These are phyloP conservation scores for Bostrychus sinensis DNA, from an alignment of 2,113 vertebrate genomes.

Conservation along the genomic window DNA sequence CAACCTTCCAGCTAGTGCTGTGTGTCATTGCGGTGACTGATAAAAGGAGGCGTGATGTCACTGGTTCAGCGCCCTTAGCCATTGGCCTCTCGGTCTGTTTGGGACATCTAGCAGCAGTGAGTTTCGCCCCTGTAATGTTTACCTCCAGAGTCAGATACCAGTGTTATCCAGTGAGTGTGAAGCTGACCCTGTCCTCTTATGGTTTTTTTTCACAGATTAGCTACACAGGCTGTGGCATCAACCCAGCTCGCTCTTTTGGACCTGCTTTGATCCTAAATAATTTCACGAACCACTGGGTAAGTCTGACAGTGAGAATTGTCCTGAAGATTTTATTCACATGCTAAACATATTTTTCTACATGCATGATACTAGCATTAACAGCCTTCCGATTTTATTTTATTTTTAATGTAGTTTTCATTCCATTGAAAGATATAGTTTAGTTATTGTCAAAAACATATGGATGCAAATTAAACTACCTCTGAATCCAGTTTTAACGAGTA, in stretches of 20 bases:
- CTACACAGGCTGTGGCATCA: conserved; percentile 97
- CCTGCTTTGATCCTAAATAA: conserved; percentile 85
- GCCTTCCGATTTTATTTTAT: too few species aligned
- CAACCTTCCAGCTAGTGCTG: conserved; percentile 94
- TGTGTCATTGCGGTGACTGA: conserved; percentile 96
- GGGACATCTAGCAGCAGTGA: conserved; percentile 93
- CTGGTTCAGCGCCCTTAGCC: conserved; percentile 89
- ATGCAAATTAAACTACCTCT: too few species aligned
- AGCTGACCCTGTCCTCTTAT: conserved; percentile 19
- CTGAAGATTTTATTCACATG: conserved; percentile 6
- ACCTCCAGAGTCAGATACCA: neutral
- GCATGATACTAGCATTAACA: too few species aligned
- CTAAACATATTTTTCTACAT: conserved; percentile 30
- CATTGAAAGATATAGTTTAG: too few species aligned
- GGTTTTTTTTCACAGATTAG: conserved; percentile 84
- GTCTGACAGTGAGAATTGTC: conserved; percentile 19
- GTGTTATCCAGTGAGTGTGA: conserved; percentile 1
- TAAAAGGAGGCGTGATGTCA: conserved; percentile 88
- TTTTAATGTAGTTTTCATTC: too few species aligned
- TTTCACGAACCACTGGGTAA: conserved; percentile 95
- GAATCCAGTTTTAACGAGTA: too few species aligned
- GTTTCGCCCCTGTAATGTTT: conserved; percentile 46
- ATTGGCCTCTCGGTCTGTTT: conserved; percentile 93
- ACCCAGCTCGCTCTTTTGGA: conserved; percentile 94
- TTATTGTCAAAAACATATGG: too few species aligned